Evolutionary conservation across 1,140 invertebrate species (phyloP).

Genomic region (Heliconius hewitsoni): DNA sequence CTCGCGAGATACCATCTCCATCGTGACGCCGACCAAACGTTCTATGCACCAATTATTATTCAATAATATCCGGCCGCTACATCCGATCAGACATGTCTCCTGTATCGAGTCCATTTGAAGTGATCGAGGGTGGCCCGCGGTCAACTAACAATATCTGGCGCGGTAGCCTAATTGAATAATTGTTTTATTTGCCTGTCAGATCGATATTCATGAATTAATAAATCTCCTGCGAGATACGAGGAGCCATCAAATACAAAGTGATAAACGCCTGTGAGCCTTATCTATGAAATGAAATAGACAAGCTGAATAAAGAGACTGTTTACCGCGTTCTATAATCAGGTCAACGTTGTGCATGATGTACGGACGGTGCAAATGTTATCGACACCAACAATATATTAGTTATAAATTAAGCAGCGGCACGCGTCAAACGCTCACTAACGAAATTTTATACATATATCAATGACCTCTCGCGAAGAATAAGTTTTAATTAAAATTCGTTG

Average conservation of each 20-base stretch:
- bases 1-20: conserved; percentile 67
- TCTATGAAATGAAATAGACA: conserved; percentile 22
- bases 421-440: background rate
- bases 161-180: conserved; percentile 66
- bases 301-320: conserved; percentile 30
- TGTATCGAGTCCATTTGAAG: conserved; percentile 26
- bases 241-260: conserved; percentile 44
- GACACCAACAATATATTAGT: conserved; percentile 17
- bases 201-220: conserved; percentile 22
- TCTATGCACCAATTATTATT: conserved; percentile 77
- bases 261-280: conserved; percentile 33
- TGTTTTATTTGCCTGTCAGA: conserved; percentile 43
- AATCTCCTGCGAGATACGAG: conserved; percentile 9
- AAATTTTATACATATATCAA: conserved; percentile 36
- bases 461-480: conserved; percentile 39
- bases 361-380: conserved; percentile 24
- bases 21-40: conserved; percentile 60
- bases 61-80: conserved; percentile 62
- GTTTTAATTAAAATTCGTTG: conserved; percentile 7
- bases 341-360: conserved; percentile 11
- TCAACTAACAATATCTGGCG: conserved; percentile 61
- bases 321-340: conserved; percentile 30
- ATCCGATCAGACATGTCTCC: conserved; percentile 47
- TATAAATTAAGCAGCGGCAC: conserved; percentile 20
- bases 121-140: conserved; percentile 51